Evolutionary conservation across 2,113 vertebrate species (phyloP).

Genomic region (Syngnathus floridae): DNA sequence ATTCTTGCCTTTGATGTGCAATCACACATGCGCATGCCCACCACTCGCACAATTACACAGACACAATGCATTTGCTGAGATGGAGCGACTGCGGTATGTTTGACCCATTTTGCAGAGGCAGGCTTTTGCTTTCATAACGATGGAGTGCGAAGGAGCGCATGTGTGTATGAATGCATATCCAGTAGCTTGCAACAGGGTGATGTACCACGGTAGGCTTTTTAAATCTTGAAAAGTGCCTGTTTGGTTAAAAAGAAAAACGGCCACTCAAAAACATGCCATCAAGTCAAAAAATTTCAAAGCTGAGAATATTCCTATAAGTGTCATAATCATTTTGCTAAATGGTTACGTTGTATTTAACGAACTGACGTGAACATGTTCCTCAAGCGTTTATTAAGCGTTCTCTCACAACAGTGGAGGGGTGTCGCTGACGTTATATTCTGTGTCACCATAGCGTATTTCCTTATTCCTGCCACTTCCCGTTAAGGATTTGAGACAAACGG

Average conservation of each 20-base stretch:
- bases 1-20: conserved; percentile 60
- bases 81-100: conserved; percentile 59
- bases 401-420: conserved; percentile 50
- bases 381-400: conserved; percentile 55
- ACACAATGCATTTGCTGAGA: conserved; percentile 60
- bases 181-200: conserved; percentile 40
- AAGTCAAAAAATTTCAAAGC: conserved; percentile 18
- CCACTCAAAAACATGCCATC: conserved; percentile 47
- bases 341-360: conserved; percentile 10
- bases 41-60: conserved; percentile 33
- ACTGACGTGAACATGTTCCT: conserved; percentile 24
- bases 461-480: conserved; percentile 49
- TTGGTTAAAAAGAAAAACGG: conserved; percentile 52
- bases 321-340: conserved; percentile 16
- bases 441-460: conserved; percentile 47
- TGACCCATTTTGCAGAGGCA: conserved; percentile 66
- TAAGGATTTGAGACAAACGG: conserved; percentile 54
- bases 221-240: conserved; percentile 63
- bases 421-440: conserved; percentile 55
- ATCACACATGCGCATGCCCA: conserved; percentile 52
- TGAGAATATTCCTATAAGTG: conserved; percentile 22
- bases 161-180: conserved; percentile 40
- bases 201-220: conserved; percentile 52
- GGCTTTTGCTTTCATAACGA: conserved; percentile 63
- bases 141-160: conserved; percentile 30